Evolutionary conservation across 1,140 invertebrate genomes (phyloP).

Genomic region (Hermetia illucens): DNA sequence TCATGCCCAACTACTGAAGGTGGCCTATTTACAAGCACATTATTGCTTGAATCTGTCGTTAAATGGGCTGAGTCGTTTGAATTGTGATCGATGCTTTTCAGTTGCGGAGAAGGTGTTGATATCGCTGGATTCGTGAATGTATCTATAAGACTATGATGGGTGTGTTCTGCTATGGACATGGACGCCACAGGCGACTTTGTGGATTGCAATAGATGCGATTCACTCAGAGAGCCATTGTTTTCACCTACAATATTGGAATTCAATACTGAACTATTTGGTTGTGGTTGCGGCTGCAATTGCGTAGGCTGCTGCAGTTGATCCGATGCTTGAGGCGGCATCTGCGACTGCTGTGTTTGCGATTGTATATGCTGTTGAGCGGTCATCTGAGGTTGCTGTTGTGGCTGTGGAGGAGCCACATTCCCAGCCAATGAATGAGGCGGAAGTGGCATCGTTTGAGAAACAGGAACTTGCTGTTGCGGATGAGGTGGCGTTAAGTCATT

Average conservation of each 20-base stretch:
- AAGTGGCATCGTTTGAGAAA: constrained; percentile 10
- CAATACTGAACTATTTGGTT: constrained; percentile 10
- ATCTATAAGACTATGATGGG: constrained; percentile 24
- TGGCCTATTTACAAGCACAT: background rate
- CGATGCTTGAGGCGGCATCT: constrained; percentile 11
- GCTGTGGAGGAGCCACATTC: too few species aligned
- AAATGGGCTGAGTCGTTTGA: constrained; percentile 3
- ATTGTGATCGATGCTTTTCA: background rate
- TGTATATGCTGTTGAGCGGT: constrained; percentile 6
- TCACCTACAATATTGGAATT: constrained; percentile 21
- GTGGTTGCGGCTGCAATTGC: constrained; percentile 13
- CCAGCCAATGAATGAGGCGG: too few species aligned
- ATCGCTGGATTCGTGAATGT: constrained; percentile 18
- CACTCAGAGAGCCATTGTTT: constrained; percentile 21
- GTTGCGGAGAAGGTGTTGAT: constrained; percentile 7
- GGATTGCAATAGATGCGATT: constrained; percentile 12
- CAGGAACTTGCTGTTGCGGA: constrained; percentile 6
- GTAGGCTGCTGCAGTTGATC: constrained; percentile 17
- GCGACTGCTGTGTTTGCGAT: constrained; percentile 13
- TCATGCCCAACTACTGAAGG: background rate
- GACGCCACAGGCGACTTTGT: constrained; percentile 5
- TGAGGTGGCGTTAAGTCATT: constrained; percentile 5
- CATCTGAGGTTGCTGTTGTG: constrained; percentile 12
- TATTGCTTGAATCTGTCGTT: background rate
- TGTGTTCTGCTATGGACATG: constrained; percentile 4